Percentiles rank a stretch among this genome's conserved stretches.
phyloP scores from a whole-genome alignment of 1,140 invertebrate genomes.

The Ridgeia piscesae region DNA sequence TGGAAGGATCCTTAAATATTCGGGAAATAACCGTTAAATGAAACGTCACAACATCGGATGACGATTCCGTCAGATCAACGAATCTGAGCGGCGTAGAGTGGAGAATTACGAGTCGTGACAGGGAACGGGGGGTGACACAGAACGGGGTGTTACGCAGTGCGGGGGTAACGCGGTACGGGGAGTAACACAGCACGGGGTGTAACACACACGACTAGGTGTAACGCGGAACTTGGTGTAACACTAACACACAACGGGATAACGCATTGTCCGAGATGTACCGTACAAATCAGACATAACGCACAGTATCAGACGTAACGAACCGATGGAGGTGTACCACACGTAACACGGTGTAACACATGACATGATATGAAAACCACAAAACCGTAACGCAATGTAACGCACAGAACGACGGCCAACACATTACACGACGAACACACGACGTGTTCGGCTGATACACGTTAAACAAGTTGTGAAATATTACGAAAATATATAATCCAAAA shows the following conservation, averaged over 20 bases:
- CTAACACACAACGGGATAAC: not conserved
- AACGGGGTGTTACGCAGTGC: not conserved
- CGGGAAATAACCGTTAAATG: no score
- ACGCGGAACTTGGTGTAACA: not conserved
- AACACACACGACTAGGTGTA: not conserved
- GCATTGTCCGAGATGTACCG: no score
- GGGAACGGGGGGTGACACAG: not conserved
- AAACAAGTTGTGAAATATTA: not conserved
- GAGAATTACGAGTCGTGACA: no score
- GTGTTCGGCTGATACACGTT: not conserved
- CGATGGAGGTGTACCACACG: not conserved
- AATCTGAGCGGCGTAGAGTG: no score
- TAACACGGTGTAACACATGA: not conserved
- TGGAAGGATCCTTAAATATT: no score
- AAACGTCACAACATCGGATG: no score
- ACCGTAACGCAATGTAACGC: not conserved
- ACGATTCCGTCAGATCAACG: no score
- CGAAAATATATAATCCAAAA: not conserved
- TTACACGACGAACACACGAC: not conserved
- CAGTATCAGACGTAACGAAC: not conserved
- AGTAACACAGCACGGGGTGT: not conserved
- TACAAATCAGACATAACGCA: no score
- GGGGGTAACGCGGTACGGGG: not conserved
- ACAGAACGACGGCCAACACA: not conserved
- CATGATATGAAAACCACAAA: not conserved